phyloP scores from a whole-genome alignment of 2,797 vertebrate species.

The Mormyrops attenuatus region DNA sequence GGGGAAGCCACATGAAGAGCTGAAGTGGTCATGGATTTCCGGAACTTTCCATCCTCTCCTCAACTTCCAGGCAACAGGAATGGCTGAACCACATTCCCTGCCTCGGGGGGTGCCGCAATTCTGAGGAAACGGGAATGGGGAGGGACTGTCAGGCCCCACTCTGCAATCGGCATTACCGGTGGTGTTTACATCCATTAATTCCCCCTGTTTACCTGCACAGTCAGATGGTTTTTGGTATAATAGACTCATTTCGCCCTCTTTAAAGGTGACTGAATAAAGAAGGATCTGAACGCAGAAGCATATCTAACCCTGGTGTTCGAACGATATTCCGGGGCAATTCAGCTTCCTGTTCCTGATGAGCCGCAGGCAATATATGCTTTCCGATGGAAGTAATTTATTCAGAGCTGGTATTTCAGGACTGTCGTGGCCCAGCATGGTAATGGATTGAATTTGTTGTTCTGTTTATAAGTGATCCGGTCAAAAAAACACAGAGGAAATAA shows the following conservation, averaged over 20 bases:
- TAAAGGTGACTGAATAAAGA: background rate
- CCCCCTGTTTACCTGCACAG: background rate
- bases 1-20: background rate
- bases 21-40: background rate
- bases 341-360: background rate
- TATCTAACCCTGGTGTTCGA: background rate
- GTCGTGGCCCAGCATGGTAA: background rate
- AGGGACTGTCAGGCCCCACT: background rate
- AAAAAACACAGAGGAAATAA: background rate
- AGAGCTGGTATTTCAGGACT: background rate
- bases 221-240: background rate
- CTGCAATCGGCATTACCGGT: background rate
- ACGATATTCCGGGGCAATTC: background rate
- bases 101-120: too few relatives aligned
- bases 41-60: background rate
- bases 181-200: background rate
- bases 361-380: constrained; percentile 9
- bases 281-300: background rate
- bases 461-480: background rate
- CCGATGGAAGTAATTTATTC: background rate
- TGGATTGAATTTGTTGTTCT: background rate
- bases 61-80: background rate
- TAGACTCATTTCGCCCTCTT: background rate
- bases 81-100: background rate
- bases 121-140: background rate